Percentiles rank a stretch among this genome's conserved stretches.
These are phyloP conservation scores for Smutsia temminckii DNA, from an alignment of 2,797 vertebrate species.

Conservation along the genomic window DNA sequence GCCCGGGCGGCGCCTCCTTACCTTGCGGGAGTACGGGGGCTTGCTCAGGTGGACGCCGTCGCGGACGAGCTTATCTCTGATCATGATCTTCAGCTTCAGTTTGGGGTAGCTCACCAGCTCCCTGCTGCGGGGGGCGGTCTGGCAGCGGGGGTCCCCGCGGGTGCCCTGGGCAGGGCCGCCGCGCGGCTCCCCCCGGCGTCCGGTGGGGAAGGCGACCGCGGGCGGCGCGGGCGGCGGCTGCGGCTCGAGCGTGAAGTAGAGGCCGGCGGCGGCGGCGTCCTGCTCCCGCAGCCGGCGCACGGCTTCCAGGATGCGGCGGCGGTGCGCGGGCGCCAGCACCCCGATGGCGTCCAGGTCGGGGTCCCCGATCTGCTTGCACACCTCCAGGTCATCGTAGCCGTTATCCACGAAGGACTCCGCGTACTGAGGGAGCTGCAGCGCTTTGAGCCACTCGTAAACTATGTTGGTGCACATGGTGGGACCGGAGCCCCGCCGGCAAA, in stretches of 20 bases:
- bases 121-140: conserved; percentile 85
- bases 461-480: conserved; percentile 92
- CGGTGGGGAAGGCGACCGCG: conserved; percentile 82
- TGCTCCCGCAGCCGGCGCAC: conserved; percentile 94
- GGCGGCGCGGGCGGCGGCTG: conserved; percentile 81
- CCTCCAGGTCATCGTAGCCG: conserved; percentile 98
- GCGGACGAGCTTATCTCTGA: conserved; percentile 96
- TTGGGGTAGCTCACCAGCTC: conserved; percentile 92
- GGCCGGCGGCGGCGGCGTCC: conserved; percentile 91
- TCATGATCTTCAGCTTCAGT: conserved; percentile 98
- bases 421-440: conserved; percentile 95
- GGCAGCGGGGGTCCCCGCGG: conserved; percentile 81
- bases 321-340: conserved; percentile 93
- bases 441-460: conserved; percentile 97
- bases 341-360: conserved; percentile 98
- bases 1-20: conserved; percentile 81
- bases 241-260: conserved; percentile 97
- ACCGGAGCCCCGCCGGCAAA: background rate
- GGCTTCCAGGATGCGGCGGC: conserved; percentile 93
- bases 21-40: conserved; percentile 95
- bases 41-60: conserved; percentile 95
- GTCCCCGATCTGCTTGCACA: conserved; percentile 98
- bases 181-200: conserved; percentile 86
- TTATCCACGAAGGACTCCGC: conserved; percentile 98
- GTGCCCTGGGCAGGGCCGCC: conserved; percentile 84